Base-by-base conservation (phyloP, 2,888 invertebrate species). In the Sarcophaga subvicina region DNA sequence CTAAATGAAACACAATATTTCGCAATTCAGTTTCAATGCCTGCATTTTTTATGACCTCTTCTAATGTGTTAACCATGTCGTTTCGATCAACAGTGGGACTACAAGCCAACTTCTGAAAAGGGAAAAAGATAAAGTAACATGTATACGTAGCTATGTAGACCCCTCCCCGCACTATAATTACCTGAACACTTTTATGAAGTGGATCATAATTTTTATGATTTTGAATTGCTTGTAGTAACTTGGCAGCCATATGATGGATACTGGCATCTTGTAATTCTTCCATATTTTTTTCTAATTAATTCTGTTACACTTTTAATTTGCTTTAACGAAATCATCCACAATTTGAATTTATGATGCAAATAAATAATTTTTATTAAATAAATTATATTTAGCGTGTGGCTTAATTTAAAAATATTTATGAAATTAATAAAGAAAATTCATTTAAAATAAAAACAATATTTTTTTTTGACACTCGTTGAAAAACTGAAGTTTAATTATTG, bases 1-100 rank as follows among this genome's bases (percentile, higher is more conserved):
- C 95, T 96, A 96, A 96, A 93, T 97, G 97, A 93, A 96, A 98
- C 72, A 98, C 96, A 84, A 97, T 96, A 91, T 98, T 98, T 89
- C 97, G 95, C 84, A 98, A 94, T 92, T 97, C 96, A 5, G 96
- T 96, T 91, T 98, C 97, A 90, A 98, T 94, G 5, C 97, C 97
- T 86, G 96, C 96, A 86, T 95, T 95, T 93, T 96, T 96, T 93
- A 98, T 96, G 45, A 96, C 96, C 89, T 96, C 95, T 89, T 97
- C 95, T 86, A 98, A 94, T 0, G 97, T 96, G 89, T 95, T 95
- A 92, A 96, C 96, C 91, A 98, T 97, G 91, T 97, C 96, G 88
- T 96, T 95, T 90, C 96, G 96, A 90, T 96, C 96, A 54, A 98
- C 97, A 89, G 94, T 95, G 67, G 97, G 95, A 62, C 96, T 96